Evolutionary conservation across 2,113 vertebrate genomes (phyloP).

Genomic region (Dasypus novemcinctus): DNA sequence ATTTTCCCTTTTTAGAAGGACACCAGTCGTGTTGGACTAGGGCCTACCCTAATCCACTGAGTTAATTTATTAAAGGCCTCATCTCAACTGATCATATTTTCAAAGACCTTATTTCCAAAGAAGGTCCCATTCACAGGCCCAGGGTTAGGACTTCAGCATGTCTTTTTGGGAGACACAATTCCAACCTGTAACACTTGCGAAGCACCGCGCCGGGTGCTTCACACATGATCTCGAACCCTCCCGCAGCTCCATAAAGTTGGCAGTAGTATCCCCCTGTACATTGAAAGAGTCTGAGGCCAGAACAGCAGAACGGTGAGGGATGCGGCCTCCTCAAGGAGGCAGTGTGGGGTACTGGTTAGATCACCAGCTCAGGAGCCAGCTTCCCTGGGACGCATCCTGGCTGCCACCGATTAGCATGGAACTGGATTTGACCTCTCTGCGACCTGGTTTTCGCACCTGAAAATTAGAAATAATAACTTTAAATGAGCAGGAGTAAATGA

Average conservation of each 20-base stretch:
- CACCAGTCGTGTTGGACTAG: background rate
- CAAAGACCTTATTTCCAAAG: background rate
- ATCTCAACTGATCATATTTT: too few relatives aligned
- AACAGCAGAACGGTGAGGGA: background rate
- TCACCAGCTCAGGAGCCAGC: background rate
- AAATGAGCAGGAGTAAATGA: background rate
- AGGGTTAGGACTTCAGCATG: too few relatives aligned
- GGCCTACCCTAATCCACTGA: background rate
- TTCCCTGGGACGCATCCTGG: background rate
- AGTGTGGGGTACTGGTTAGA: fast-evolving
- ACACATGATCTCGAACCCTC: background rate
- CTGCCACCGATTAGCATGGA: fast-evolving
- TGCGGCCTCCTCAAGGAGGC: background rate
- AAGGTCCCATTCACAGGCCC: too few relatives aligned
- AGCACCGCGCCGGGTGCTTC: background rate
- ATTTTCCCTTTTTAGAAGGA: background rate
- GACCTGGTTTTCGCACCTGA: background rate
- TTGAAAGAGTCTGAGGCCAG: background rate
- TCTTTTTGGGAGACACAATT: background rate
- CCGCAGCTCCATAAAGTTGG: background rate
- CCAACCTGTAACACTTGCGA: background rate
- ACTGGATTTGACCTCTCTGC: background rate
- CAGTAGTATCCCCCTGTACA: background rate
- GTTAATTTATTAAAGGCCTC: too few relatives aligned
- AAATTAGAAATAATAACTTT: too few relatives aligned